These are phyloP conservation scores for Climacteris rufus DNA, from an alignment of 2,113 vertebrate genomes.

Conservation along the genomic window DNA sequence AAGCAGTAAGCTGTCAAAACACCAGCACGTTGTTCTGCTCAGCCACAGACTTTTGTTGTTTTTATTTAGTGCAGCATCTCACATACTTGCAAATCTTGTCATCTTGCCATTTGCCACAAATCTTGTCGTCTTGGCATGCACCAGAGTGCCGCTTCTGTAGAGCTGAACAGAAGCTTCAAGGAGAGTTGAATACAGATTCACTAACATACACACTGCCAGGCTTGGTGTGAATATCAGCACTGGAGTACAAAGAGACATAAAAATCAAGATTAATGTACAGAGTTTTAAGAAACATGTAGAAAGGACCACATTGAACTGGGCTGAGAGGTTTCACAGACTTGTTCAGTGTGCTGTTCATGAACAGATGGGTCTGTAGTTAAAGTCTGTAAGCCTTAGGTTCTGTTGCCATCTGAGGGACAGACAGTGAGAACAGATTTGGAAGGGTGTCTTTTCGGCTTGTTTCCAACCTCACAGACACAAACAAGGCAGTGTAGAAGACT, in stretches of 20 bases:
- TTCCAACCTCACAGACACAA: background rate
- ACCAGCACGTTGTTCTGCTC: background rate
- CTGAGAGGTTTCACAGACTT: background rate
- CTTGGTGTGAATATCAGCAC: slow-evolving; percentile 79
- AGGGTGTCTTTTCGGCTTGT: background rate
- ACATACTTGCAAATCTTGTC: background rate
- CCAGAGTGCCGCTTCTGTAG: background rate
- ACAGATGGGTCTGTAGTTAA: background rate
- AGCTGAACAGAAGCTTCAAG: background rate
- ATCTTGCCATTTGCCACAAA: background rate
- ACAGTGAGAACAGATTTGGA: background rate
- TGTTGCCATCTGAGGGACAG: background rate
- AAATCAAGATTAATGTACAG: background rate
- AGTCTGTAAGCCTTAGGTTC: background rate
- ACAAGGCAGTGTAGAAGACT: background rate
- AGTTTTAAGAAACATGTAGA: background rate
- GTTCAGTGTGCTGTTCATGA: background rate
- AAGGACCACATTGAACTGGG: background rate
- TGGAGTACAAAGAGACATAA: background rate
- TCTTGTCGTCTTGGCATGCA: background rate
- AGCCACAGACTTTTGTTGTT: background rate
- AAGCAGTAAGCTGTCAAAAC: slow-evolving; percentile 12
- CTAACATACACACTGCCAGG: slow-evolving; percentile 68
- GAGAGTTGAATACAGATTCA: slow-evolving; percentile 56
- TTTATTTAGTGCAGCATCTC: slow-evolving; percentile 14